Evolutionary conservation across 37 sponge, comb jelly and placozoan genomes (phyloP).

Genomic region (Chondrosia reniformis): DNA sequence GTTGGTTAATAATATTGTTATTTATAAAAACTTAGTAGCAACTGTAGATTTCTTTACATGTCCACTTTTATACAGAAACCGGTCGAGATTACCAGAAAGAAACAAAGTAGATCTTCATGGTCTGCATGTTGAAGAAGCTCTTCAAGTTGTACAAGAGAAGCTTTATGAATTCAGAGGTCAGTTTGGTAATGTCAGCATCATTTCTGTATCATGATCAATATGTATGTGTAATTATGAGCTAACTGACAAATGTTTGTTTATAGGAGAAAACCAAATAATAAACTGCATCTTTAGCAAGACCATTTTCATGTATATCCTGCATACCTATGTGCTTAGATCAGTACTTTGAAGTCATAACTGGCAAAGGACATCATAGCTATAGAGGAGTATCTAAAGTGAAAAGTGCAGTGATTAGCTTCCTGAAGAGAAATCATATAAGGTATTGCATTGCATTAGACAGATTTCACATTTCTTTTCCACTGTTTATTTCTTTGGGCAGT

Average conservation of each 20-base stretch:
- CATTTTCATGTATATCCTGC: not conserved
- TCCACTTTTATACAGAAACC: slow-evolving; percentile 37
- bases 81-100: not conserved
- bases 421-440: slow-evolving; percentile 42
- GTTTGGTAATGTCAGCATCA: not conserved
- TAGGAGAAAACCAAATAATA: too few species aligned
- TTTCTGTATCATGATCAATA: not conserved
- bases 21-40: too few species aligned
- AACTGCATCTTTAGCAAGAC: too few species aligned
- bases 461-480: not conserved
- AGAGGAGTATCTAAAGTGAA: slow-evolving; percentile 52
- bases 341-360: slow-evolving; percentile 64
- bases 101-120: slow-evolving; percentile 73
- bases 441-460: too few species aligned
- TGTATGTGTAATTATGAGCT: not conserved
- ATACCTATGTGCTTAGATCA: not conserved
- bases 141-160: slow-evolving; percentile 49
- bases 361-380: slow-evolving; percentile 72
- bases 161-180: not conserved
- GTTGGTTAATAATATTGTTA: too few species aligned
- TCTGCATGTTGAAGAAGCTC: slow-evolving; percentile 71
- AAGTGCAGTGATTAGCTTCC: slow-evolving; percentile 59
- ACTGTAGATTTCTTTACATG: too few species aligned
- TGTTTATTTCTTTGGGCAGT: slow-evolving; percentile 13
- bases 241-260: too few species aligned